A percentile compares a stretch with the other conserved stretches of the same genome.
These are phyloP conservation scores for Turdus rufiventris DNA, from an alignment of 2,113 vertebrate species.

Conservation along the genomic window DNA sequence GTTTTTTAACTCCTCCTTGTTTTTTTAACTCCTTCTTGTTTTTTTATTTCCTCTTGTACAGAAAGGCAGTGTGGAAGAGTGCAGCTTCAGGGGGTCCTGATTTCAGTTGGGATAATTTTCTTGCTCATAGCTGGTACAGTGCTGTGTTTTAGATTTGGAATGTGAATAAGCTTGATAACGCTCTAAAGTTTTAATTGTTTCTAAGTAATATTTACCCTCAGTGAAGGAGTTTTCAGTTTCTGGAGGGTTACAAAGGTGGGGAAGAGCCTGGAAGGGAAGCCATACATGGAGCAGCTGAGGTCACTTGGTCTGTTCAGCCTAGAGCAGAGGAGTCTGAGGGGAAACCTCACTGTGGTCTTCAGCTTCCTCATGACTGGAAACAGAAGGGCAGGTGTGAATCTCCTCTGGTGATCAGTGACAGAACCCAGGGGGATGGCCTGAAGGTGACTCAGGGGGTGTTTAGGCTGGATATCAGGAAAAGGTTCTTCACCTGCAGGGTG, in stretches of 20 bases:
- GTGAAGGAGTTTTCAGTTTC: not conserved
- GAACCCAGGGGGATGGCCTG: not conserved
- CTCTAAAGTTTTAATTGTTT: not conserved
- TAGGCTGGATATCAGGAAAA: not conserved
- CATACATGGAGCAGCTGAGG: not conserved
- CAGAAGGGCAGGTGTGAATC: not conserved
- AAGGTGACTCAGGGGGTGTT: not conserved
- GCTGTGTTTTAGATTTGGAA: not conserved
- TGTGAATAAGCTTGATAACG: not conserved
- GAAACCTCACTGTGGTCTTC: not conserved
- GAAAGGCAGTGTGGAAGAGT: not conserved
- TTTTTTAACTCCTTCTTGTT: not conserved
- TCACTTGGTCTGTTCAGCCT: not conserved
- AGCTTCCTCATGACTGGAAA: rapidly evolving
- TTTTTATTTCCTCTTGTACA: not conserved
- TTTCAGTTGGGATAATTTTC: not conserved
- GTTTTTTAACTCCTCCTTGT: not conserved
- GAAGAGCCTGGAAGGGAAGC: not conserved
- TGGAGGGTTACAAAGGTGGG: not conserved
- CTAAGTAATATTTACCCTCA: not conserved
- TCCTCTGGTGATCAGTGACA: not conserved
- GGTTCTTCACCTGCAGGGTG: rapidly evolving
- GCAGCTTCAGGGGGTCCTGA: not conserved
- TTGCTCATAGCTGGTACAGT: not conserved
- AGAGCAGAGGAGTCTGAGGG: not conserved